Base-by-base conservation (phyloP, 2,113 vertebrate species). In the Salvator merianae region DNA sequence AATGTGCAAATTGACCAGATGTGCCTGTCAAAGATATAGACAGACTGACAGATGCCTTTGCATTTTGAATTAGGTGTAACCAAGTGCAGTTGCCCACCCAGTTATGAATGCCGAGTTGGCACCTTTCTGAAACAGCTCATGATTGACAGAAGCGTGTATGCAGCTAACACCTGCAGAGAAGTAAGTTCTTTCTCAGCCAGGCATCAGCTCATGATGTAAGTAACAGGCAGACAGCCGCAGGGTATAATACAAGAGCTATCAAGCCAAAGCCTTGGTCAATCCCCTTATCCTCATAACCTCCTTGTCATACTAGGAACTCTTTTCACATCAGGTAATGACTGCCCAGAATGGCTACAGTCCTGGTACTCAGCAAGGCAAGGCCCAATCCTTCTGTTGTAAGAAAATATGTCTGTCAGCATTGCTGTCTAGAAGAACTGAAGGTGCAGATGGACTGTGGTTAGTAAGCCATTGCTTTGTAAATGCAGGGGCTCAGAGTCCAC, bases 1-100 rank as follows among this genome's bases (percentile, higher is more conserved):
- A 79, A 85, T 84, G 69, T 73, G 77, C 70, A 79, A 79, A 79
- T 85, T 79, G n/a, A 79, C 83, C 83, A 79, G 77, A 53, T 85
- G 83, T 85, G 77, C 32, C 69, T 85, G 69, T 79, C 83, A 85
- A 50, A 65, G 40, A 65, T 50, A 47, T 65, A 85, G 83, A 79
- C 55, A 85, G 53, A 85, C 69, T 72, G 69, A 85, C 83, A 85
- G 77, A 85, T 85, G 69, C 77, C 73, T 79, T 79, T 79, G 83
- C 83, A 85, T 85, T 73, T 20, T 73, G 83, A 85, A 79, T 85
- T 73, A 79, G 55, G 40, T 79, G 32, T 38, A 73, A 73, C 77
- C 77, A 79, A 66, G 55, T 63, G 40, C n/a, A 13, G 26, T 85
- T 78, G 36, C 50, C 66, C 53, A 84, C 76, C 36, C 50, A n/a